Conservation (phyloP, 1,140 invertebrate species). For the Heliconius hewitsoni region DNA sequence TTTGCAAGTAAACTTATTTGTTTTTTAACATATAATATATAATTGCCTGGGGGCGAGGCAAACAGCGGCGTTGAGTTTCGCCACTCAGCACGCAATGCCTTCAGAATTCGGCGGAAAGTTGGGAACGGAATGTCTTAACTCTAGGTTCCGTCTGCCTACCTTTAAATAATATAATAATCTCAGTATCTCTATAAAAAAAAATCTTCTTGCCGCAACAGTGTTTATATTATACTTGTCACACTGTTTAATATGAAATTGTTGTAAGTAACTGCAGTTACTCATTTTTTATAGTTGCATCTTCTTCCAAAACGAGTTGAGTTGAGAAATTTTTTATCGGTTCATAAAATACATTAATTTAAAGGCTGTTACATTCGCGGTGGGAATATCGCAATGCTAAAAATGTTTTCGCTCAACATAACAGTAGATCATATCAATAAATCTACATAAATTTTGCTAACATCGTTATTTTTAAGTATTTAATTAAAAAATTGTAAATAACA, state of each 20-base stretch:
- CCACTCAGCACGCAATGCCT: too few relatives aligned
- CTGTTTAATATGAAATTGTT: background rate
- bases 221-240: background rate
- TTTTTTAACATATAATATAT: too few relatives aligned
- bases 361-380: slow-evolving; percentile 14
- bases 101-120: too few relatives aligned
- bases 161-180: too few relatives aligned
- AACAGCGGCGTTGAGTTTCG: too few relatives aligned
- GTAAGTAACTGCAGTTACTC: background rate
- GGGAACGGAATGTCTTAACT: too few relatives aligned
- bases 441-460: background rate
- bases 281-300: slow-evolving; percentile 34
- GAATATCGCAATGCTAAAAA: slow-evolving; percentile 21
- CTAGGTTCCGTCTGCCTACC: too few relatives aligned
- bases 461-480: slow-evolving; percentile 7
- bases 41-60: too few relatives aligned
- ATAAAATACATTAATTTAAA: slow-evolving; percentile 21
- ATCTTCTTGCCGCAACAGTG: too few relatives aligned
- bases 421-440: slow-evolving; percentile 21
- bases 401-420: slow-evolving; percentile 20
- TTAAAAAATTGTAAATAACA: background rate
- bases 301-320: slow-evolving; percentile 37
- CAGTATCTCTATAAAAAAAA: background rate
- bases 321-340: slow-evolving; percentile 25
- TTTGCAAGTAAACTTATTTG: too few relatives aligned